Conservation (phyloP, 2,888 invertebrate species). For the Branchellion lobata region DNA sequence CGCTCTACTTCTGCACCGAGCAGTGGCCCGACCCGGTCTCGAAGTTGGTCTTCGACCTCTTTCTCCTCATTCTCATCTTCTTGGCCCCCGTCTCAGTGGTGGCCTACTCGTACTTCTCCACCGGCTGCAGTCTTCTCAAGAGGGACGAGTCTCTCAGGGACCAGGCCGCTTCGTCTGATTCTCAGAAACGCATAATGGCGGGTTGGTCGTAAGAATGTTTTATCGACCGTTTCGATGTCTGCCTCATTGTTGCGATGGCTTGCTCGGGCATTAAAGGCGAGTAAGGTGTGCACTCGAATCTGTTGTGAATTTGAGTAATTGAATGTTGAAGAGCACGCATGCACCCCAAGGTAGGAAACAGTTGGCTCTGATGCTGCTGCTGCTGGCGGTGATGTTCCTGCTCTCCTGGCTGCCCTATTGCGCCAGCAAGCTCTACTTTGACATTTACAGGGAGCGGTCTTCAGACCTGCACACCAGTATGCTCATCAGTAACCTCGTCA, state of each 20-base stretch:
- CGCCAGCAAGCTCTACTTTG: conserved; percentile 47
- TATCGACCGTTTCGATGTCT: no score
- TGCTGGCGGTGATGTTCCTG: conserved; percentile 75
- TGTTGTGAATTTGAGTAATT: no score
- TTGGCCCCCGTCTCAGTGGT: conserved; percentile 70
- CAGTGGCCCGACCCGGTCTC: conserved; percentile 53
- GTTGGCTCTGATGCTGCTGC: conserved; percentile 75
- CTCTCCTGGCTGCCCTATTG: conserved; percentile 73
- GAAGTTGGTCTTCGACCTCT: conserved; percentile 69
- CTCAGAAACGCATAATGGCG: conserved; percentile 39
- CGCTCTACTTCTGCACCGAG: conserved; percentile 50
- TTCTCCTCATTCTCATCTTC: conserved; percentile 75
- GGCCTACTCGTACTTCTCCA: conserved; percentile 59
- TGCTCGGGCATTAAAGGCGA: no score
- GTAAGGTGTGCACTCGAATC: no score
- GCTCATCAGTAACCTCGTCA: conserved; percentile 48
- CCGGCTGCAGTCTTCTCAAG: conserved; percentile 64
- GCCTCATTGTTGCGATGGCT: no score
- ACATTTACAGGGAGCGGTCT: conserved; percentile 36
- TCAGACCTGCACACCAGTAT: background rate
- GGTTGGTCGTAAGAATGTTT: no score
- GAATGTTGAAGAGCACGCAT: no score
- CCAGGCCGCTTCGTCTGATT: conserved; percentile 52
- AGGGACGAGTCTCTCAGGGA: conserved; percentile 55
- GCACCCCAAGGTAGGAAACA: conserved; percentile 64